These are phyloP conservation scores for Girardinus metallicus DNA, from an alignment of 2,797 vertebrate species.

Conservation along the genomic window DNA sequence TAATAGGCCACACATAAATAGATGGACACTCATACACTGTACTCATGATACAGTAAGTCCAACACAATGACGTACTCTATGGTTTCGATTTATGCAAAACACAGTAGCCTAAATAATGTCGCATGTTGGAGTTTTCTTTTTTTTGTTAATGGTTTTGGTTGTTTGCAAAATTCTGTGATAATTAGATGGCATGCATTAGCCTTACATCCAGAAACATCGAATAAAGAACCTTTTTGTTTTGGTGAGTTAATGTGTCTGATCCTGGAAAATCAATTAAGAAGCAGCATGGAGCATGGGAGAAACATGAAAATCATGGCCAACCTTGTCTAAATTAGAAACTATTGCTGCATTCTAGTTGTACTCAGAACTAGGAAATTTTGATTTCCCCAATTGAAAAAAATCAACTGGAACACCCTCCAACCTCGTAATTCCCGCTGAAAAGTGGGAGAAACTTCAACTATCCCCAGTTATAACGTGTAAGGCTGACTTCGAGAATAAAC, in stretches of 20 bases:
- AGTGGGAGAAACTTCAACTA: too few species aligned
- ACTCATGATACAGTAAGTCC: slow-evolving; percentile 13
- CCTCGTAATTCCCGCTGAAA: too few species aligned
- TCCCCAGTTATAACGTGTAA: too few species aligned
- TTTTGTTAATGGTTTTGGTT: not conserved
- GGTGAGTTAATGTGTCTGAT: not conserved
- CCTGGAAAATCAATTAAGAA: not conserved
- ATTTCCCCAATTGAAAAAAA: too few species aligned
- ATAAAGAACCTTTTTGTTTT: not conserved
- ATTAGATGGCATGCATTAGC: not conserved
- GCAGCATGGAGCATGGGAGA: not conserved
- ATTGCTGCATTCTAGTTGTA: too few species aligned
- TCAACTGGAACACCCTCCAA: too few species aligned
- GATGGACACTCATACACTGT: slow-evolving; percentile 4
- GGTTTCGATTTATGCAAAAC: slow-evolving; percentile 20
- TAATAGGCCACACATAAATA: slow-evolving; percentile 54
- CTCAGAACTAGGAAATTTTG: too few species aligned
- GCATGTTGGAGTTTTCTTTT: too few species aligned
- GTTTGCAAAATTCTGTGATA: not conserved
- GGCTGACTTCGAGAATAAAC: too few species aligned
- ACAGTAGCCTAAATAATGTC: not conserved
- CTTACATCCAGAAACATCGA: not conserved
- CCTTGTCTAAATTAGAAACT: not conserved
- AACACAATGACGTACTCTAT: slow-evolving; percentile 26
- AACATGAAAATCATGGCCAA: not conserved